phyloP scores from a whole-genome alignment of 92 coral and sea anemone genomes.

The Metridium senile region DNA sequence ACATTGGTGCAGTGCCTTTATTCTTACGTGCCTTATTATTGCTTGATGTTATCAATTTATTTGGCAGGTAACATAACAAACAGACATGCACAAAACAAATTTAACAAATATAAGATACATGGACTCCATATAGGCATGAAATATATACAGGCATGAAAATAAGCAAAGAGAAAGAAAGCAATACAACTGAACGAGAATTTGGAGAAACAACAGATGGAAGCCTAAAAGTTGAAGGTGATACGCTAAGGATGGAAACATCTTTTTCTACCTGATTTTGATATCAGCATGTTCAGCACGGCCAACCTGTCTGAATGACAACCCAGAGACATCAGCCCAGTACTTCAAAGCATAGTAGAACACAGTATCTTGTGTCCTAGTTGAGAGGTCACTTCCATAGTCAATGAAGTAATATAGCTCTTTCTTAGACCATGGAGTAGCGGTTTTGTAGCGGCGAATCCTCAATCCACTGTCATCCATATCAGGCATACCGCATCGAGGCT shows the following conservation, averaged over 20 bases:
- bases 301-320: slow-evolving; percentile 53
- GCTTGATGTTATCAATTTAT: too few relatives aligned
- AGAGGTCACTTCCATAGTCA: slow-evolving; percentile 53
- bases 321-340: slow-evolving; percentile 75
- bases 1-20: too few relatives aligned
- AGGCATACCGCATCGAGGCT: slow-evolving; percentile 76
- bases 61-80: too few relatives aligned
- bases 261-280: slow-evolving; percentile 62
- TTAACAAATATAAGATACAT: too few relatives aligned
- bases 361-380: slow-evolving; percentile 38
- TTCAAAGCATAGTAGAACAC: slow-evolving; percentile 63
- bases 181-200: too few relatives aligned
- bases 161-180: too few relatives aligned
- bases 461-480: slow-evolving; percentile 54
- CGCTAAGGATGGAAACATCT: neutral
- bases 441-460: slow-evolving; percentile 52
- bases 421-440: slow-evolving; percentile 52
- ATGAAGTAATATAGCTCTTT: slow-evolving; percentile 51
- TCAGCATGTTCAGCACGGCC: slow-evolving; percentile 48
- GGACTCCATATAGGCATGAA: too few relatives aligned
- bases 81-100: too few relatives aligned
- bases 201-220: too few relatives aligned
- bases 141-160: too few relatives aligned
- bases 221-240: too few relatives aligned
- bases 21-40: too few relatives aligned